A percentile compares a stretch with the other conserved stretches of the same genome.
Conservation (phyloP, 2,888 invertebrate genomes). For the Idaea straminata region DNA sequence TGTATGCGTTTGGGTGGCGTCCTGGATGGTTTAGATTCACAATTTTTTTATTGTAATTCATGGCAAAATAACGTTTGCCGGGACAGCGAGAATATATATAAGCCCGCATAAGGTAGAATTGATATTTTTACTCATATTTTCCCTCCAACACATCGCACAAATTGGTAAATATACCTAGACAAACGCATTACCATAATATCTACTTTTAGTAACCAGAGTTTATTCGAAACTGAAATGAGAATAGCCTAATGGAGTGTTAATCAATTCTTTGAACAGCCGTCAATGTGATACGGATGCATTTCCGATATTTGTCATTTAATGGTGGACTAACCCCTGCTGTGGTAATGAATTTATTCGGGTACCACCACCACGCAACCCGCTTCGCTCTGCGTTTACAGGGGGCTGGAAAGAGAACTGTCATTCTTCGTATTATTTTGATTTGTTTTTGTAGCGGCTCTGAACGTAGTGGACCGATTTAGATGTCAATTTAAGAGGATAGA, state of each 20-base stretch:
- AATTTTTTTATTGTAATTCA: too few species aligned
- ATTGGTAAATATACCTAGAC: neutral
- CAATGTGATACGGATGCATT: constrained; percentile 42
- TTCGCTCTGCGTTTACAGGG: constrained; percentile 35
- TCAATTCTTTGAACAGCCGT: constrained; percentile 54
- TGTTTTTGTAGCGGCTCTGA: too few species aligned
- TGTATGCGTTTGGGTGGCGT: too few species aligned
- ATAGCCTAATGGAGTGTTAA: constrained; percentile 38
- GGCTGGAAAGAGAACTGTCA: neutral
- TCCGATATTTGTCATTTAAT: constrained; percentile 57
- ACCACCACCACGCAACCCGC: constrained; percentile 31
- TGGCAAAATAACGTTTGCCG: too few species aligned
- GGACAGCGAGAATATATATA: too few species aligned
- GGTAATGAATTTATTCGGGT: constrained; percentile 61
- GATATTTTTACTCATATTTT: neutral
- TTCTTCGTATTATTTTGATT: neutral
- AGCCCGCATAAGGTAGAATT: too few species aligned
- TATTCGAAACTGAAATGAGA: constrained; percentile 22
- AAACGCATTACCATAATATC: neutral
- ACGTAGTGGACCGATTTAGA: too few species aligned
- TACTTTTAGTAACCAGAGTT: neutral
- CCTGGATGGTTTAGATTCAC: too few species aligned
- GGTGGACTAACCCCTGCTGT: constrained; percentile 31
- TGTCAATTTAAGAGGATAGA: neutral
- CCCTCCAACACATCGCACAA: neutral